Conservation (phyloP, 2,888 invertebrate genomes). For the Agrochola macilenta region DNA sequence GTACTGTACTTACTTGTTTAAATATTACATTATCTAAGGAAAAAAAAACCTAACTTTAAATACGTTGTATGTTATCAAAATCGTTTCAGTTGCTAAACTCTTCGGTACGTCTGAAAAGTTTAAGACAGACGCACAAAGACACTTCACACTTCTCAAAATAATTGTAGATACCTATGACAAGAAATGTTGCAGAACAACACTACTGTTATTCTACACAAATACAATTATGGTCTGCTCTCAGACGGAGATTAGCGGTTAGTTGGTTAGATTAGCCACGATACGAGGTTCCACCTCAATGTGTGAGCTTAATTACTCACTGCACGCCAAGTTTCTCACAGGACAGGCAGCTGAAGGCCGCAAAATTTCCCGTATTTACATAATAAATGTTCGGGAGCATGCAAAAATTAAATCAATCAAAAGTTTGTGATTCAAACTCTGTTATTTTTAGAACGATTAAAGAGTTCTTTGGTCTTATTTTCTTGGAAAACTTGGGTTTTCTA, state of each 20-base stretch:
- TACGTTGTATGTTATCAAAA: not conserved
- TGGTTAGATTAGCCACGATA: constrained; percentile 32
- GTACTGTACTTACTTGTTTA: not conserved
- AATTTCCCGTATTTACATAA: constrained; percentile 33
- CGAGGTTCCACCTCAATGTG: constrained; percentile 36
- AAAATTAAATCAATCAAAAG: constrained; percentile 37
- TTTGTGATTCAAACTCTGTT: not conserved
- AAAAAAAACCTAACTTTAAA: not conserved
- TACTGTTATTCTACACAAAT: constrained; percentile 22
- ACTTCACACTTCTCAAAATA: not conserved
- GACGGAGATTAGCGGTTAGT: constrained; percentile 48
- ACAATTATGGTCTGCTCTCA: constrained; percentile 49
- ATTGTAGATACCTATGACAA: not conserved
- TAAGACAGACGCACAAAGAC: not conserved
- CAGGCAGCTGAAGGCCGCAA: not conserved
- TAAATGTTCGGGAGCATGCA: constrained; percentile 42
- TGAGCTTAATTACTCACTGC: constrained; percentile 50
- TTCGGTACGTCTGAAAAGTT: not conserved
- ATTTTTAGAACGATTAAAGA: not conserved
- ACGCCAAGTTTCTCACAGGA: constrained; percentile 23
- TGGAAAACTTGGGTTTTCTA: not conserved
- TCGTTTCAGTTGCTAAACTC: not conserved
- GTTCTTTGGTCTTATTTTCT: not conserved
- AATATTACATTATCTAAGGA: not conserved
- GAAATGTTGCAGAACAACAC: not conserved